Evolutionary conservation across 2,797 vertebrate genomes (phyloP), one percentile per base, ranked within the genome.

Genomic region (Thaleichthys pacificus): DNA sequence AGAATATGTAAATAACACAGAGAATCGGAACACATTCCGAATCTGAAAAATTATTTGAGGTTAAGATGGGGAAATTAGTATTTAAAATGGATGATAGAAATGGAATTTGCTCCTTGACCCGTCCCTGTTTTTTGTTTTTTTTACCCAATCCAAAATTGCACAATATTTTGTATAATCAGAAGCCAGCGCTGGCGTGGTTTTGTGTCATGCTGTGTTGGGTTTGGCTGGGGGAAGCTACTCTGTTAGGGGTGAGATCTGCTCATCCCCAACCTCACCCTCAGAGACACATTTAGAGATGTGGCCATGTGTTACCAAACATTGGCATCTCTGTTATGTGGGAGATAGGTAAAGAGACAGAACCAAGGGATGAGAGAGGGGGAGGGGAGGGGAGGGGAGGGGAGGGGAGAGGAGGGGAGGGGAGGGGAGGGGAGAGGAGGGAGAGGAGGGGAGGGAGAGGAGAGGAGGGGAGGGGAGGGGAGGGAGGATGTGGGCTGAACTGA

Each of bases 161-260:
- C 85, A 91, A 90, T 86, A 54, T 57, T 84, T 85, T 85, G 83
- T 77, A 86, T 76, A 85, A 87, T 88, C 80, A 84, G 77, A 71
- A 83, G 77, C 73, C 85, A 78, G 82, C 78, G 75, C 85, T 79
- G 35, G 42, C 80, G 12, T 47, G 79, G 85, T 77, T 79, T 79
- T 85, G 84, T 86, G 84, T 86, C 72, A 7, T 66, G 38, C 64
- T 56, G 1, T 86, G 80, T 88, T 87, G 90, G 69, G 72, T 56
- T 90, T 88, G 83, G 87, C 84, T 15, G 24, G 67, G 67, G 42
- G 56, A 19, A 12, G 51, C 2, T 11, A n/a, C 63, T 70, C 57
- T 63, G 68, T 15, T 56, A 24, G 68, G 78, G 77, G 72, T 77
- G 79, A 71, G 85, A 82, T 47, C 19, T 67, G 24, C 60, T 54